phyloP scores from a whole-genome alignment of 2,888 invertebrate species.

The Nezara viridula region DNA sequence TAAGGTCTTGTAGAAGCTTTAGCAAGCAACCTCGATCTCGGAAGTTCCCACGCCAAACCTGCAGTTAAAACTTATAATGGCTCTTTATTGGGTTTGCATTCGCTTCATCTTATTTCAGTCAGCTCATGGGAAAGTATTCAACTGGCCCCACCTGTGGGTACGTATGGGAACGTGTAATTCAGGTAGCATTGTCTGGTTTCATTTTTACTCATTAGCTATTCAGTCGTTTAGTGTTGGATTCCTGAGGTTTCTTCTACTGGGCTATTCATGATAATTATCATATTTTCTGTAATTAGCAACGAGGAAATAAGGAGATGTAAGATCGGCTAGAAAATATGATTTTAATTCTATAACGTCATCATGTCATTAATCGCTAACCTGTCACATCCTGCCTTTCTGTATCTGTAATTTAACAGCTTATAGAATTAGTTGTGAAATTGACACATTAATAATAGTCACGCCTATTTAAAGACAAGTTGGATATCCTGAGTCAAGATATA shows the following conservation, averaged over 20 bases:
- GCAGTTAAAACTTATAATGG: background rate
- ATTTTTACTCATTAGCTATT: background rate
- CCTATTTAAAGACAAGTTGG: too few species aligned
- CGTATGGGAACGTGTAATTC: background rate
- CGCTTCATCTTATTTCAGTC: background rate
- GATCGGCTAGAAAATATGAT: too few species aligned
- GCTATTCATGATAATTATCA: too few species aligned
- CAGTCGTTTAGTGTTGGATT: background rate
- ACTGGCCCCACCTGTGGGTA: background rate
- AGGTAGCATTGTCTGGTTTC: background rate
- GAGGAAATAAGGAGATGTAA: too few species aligned
- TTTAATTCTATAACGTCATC: too few species aligned
- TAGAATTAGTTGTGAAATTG: too few species aligned
- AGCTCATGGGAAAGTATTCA: background rate
- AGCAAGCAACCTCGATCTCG: background rate
- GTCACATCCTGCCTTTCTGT: too few species aligned
- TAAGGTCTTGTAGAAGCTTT: background rate
- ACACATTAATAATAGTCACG: too few species aligned
- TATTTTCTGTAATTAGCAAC: too few species aligned
- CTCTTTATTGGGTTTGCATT: background rate
- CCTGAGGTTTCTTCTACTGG: background rate
- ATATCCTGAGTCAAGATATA: too few species aligned
- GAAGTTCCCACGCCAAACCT: constrained; percentile 7
- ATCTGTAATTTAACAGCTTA: too few species aligned
- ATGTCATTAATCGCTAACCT: too few species aligned